Evolutionary conservation across 2,888 invertebrate genomes (phyloP), one percentile per base, ranked within the genome.

Genomic region (Agrenia bidenticulata): DNA sequence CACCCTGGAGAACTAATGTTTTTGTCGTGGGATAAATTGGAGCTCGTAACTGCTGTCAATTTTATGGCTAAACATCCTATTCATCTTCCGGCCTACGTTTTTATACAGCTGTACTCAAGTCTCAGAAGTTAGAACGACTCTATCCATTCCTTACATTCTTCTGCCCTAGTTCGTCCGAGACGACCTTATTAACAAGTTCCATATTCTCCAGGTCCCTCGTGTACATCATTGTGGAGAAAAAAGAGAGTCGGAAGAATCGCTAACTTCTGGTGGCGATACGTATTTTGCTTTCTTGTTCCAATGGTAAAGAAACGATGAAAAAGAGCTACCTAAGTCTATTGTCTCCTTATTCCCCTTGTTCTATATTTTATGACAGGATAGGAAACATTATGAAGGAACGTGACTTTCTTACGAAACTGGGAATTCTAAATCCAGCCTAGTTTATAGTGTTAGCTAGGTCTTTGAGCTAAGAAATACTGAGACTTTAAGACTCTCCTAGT

Each of bases 21-120:
- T 55, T 55, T 55, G 55, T 55, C 55, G 55, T 55, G 24, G 55
- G 55, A 55, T 55, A 55, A 55, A 55, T 55, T 55, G 55, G 32
- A 23, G 32, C 55, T 55, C 55, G 24, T 55, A 55, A 55, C 55
- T 55, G 55, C 55, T 55, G 55, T 55, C 55, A 55, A 55, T 55
- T 55, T 55, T 55, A 55, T 55, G 55, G 55, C 55, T 55, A 55
- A 55, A 55, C 55, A 55, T 55, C 32, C 32, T 37, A 55, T 55
- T 55, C 55, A 55, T 55, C 37, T 55, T 55, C 17, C 17, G 2
- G 4, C 11, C 21, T 37, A 17, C 45, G n/a, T 45, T 45, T 45
- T 45, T 45, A 19, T 45, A 17, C 45, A 17, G 5, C 45, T 45
- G 5, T 17, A 15, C 15, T 17, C n/a, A 15, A 45, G n/a, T 17